phyloP scores from a whole-genome alignment of 1,140 invertebrate genomes.

The Ruditapes philippinarum region DNA sequence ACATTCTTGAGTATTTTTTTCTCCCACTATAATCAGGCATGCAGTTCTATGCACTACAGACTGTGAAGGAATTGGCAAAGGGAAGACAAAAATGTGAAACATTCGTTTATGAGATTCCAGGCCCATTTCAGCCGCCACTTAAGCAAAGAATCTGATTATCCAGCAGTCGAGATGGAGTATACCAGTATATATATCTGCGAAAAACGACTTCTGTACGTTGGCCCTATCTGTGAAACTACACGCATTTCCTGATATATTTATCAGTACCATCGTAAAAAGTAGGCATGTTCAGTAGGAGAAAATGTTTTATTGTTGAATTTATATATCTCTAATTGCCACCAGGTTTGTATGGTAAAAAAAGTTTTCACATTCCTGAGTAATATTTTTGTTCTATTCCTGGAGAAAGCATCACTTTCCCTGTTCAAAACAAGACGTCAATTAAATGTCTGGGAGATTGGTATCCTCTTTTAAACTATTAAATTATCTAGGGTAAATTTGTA shows the following conservation, averaged over 20 bases:
- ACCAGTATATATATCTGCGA: not conserved
- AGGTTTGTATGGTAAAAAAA: not conserved
- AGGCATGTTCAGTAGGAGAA: not conserved
- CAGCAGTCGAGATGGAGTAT: not conserved
- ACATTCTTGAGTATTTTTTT: too few species aligned
- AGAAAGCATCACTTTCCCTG: too few species aligned
- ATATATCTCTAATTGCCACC: not conserved
- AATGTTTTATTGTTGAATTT: not conserved
- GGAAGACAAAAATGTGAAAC: not conserved
- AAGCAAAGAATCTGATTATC: constrained; percentile 3
- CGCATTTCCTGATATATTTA: not conserved
- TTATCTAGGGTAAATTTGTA: too few species aligned
- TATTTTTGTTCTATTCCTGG: too few species aligned
- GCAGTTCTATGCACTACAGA: not conserved
- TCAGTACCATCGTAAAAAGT: not conserved
- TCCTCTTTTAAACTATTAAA: too few species aligned
- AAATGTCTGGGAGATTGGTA: too few species aligned
- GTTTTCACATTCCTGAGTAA: not conserved
- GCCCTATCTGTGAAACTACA: not conserved
- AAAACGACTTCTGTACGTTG: not conserved
- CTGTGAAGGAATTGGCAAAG: constrained; percentile 13
- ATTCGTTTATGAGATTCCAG: constrained; percentile 38
- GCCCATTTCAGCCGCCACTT: not conserved
- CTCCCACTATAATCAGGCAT: not conserved
- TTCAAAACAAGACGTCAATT: too few species aligned